Conservation (phyloP, 2,888 invertebrate genomes). For the Pheosia tremula region DNA sequence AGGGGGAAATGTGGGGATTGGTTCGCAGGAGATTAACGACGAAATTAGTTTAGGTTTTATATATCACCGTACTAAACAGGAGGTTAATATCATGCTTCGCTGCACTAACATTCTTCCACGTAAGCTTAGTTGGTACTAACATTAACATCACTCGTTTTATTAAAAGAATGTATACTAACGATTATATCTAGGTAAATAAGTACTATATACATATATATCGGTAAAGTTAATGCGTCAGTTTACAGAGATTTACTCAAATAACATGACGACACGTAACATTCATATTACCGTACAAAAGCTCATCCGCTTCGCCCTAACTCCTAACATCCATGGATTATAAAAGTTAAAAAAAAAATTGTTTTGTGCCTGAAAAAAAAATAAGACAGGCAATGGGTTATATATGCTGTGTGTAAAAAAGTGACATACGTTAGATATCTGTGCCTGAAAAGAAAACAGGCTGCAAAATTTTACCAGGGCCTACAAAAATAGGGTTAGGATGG, state of each 20-base stretch:
- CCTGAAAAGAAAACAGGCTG: not conserved
- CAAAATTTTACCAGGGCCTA: no score
- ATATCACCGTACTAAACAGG: slow-evolving; percentile 19
- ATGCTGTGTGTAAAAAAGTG: no score
- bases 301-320: slow-evolving; percentile 83
- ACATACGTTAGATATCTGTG: not conserved
- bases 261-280: slow-evolving; percentile 63
- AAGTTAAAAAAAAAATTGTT: slow-evolving; percentile 11
- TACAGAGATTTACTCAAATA: slow-evolving; percentile 55
- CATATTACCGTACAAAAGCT: slow-evolving; percentile 60
- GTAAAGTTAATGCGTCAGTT: slow-evolving; percentile 43
- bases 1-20: slow-evolving; percentile 14
- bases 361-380: not conserved
- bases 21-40: slow-evolving; percentile 23
- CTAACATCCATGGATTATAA: slow-evolving; percentile 58
- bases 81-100: slow-evolving; percentile 59
- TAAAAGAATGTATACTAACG: slow-evolving; percentile 22
- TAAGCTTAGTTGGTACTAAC: slow-evolving; percentile 26
- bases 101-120: slow-evolving; percentile 56
- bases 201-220: slow-evolving; percentile 26
- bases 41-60: slow-evolving; percentile 18
- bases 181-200: slow-evolving; percentile 29
- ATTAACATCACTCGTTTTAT: slow-evolving; percentile 22
- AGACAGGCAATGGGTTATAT: no score
- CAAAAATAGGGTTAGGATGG: slow-evolving; percentile 23